Evolutionary conservation across 2,888 invertebrate species (phyloP).

Genomic region (Drosophila neotestacea): DNA sequence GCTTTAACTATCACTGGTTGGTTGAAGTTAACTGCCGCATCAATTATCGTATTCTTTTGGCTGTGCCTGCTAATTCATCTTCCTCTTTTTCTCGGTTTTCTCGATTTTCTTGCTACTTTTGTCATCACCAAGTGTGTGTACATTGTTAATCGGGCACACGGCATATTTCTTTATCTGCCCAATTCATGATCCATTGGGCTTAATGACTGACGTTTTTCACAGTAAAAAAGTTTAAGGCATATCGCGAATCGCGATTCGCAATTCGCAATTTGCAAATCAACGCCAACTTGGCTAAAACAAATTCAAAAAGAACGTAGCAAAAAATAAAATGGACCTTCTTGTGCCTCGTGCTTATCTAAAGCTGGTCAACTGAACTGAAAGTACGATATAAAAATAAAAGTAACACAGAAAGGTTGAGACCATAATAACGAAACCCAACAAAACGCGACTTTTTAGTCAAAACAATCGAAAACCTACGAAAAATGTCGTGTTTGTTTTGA

Average conservation of each 20-base stretch:
- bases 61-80: slow-evolving; percentile 28
- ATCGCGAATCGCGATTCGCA: slow-evolving; percentile 15
- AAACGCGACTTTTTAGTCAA: slow-evolving; percentile 27
- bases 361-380: slow-evolving; percentile 6
- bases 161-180: slow-evolving; percentile 41
- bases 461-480: slow-evolving; percentile 32
- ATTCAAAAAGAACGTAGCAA: slow-evolving; percentile 1
- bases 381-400: slow-evolving; percentile 3
- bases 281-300: slow-evolving; percentile 37
- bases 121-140: slow-evolving; percentile 7
- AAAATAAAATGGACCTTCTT: slow-evolving; percentile 21
- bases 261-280: slow-evolving; percentile 18
- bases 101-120: slow-evolving; percentile 2
- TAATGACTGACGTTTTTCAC: slow-evolving; percentile 26
- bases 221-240: slow-evolving; percentile 18
- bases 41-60: slow-evolving; percentile 35
- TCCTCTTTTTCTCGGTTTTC: slow-evolving; percentile 9
- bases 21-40: slow-evolving; percentile 18
- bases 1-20: slow-evolving; percentile 38
- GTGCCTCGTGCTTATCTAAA: slow-evolving; percentile 42
- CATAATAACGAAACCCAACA: slow-evolving; percentile 7
- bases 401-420: neutral
- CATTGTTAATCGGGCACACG: slow-evolving; percentile 15
- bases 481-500: slow-evolving; percentile 34
- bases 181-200: slow-evolving; percentile 47